These are phyloP conservation scores for Exocentrus adspersus DNA, from an alignment of 2,888 invertebrate species.

Conservation along the genomic window DNA sequence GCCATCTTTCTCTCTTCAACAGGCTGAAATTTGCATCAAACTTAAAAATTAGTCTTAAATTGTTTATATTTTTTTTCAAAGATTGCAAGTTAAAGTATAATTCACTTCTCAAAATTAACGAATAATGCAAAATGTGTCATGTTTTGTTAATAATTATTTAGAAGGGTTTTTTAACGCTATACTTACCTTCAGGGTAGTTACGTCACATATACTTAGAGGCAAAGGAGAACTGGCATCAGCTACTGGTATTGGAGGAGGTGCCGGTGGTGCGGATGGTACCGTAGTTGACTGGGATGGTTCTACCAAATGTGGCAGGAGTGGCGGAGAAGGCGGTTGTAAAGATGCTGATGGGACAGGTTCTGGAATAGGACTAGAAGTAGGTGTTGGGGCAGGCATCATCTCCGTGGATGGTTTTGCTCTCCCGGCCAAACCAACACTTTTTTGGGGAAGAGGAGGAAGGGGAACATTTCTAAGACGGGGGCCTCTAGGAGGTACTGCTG, in stretches of 20 bases:
- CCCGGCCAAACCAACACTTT: constrained; percentile 42
- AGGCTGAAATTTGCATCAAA: constrained; percentile 64
- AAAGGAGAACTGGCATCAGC: constrained; percentile 71
- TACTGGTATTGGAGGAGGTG: constrained; percentile 50
- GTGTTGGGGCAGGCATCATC: constrained; percentile 12
- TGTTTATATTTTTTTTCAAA: no score
- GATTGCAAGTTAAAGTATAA: no score
- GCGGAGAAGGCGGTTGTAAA: constrained; percentile 44
- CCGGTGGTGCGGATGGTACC: constrained; percentile 27
- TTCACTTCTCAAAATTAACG: no score
- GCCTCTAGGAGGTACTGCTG: constrained; percentile 56
- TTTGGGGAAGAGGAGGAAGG: constrained; percentile 56
- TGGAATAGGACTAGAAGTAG: not conserved
- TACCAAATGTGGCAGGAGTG: no score
- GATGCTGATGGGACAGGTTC: constrained; percentile 42
- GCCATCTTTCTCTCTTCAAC: constrained; percentile 66
- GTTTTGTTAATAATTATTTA: no score
- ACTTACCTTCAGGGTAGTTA: constrained; percentile 78
- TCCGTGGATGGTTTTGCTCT: constrained; percentile 29
- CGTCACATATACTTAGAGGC: constrained; percentile 88
- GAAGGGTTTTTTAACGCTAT: no score
- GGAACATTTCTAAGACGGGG: constrained; percentile 60
- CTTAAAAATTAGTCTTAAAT: no score
- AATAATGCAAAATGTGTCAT: no score
- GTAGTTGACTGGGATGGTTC: not conserved